Evolutionary conservation across 1,140 invertebrate species (phyloP).

Genomic region (Drosophila ogumai): DNA sequence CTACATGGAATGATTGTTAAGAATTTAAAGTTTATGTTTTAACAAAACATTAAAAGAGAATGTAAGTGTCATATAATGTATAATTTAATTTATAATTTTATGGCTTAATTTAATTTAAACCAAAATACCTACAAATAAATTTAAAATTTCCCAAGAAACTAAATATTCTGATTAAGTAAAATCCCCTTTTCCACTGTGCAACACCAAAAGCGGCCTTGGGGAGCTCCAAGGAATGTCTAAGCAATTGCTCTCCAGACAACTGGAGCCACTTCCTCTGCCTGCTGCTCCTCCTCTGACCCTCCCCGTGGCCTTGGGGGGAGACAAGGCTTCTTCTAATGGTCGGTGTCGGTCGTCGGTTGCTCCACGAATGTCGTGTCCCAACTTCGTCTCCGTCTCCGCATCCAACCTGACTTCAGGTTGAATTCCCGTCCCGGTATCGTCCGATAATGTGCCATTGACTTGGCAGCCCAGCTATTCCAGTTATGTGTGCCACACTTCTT

Average conservation of each 20-base stretch:
- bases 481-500: conserved; percentile 56
- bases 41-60: no score
- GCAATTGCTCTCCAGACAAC: conserved; percentile 33
- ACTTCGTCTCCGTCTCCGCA: not conserved
- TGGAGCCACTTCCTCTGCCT: conserved; percentile 35
- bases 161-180: not conserved
- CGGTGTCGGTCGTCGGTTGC: conserved; percentile 8
- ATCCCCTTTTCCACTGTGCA: conserved; percentile 18
- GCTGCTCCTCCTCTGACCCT: conserved; percentile 2
- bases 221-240: conserved; percentile 39
- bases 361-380: conserved; percentile 31
- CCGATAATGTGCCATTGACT: conserved; percentile 43
- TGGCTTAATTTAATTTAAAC: not conserved
- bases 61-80: no score
- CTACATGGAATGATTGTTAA: not conserved
- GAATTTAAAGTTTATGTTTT: no score
- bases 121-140: no score
- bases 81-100: no score
- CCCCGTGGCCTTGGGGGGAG: conserved; percentile 19
- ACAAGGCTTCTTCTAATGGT: conserved; percentile 45
- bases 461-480: conserved; percentile 65
- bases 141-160: not conserved
- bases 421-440: conserved; percentile 3
- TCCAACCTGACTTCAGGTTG: not conserved
- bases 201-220: conserved; percentile 31